These are phyloP conservation scores for Neodiprion lecontei DNA, from an alignment of 1,140 invertebrate species.

Conservation along the genomic window DNA sequence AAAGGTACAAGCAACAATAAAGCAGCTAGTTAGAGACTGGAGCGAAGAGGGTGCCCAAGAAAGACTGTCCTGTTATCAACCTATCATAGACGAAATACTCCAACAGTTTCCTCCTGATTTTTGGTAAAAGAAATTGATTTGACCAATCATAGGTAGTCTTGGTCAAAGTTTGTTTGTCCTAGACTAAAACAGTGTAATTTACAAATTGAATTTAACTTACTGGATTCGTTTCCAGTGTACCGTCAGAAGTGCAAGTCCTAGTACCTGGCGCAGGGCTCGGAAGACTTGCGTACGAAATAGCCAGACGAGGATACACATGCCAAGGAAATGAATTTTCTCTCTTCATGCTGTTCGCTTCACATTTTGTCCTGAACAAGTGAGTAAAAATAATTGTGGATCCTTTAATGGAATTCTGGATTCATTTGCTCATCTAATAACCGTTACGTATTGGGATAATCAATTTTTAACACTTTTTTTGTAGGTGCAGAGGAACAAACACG, in stretches of 20 bases:
- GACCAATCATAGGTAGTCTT: not conserved
- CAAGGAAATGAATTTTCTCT: slow-evolving; percentile 98
- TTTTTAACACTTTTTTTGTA: slow-evolving; percentile 38
- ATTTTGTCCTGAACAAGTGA: slow-evolving; percentile 93
- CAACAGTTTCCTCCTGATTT: slow-evolving; percentile 72
- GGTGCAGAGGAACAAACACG: slow-evolving; percentile 64
- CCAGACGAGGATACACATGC: slow-evolving; percentile 85
- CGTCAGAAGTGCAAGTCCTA: slow-evolving; percentile 73
- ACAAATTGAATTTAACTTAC: no score
- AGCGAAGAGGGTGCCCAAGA: slow-evolving; percentile 83
- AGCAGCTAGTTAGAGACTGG: slow-evolving; percentile 97
- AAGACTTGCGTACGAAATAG: slow-evolving; percentile 92
- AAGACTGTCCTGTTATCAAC: slow-evolving; percentile 86
- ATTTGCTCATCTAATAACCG: not conserved
- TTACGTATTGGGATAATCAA: slow-evolving; percentile 13
- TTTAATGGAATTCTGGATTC: slow-evolving; percentile 3
- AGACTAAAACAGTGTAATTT: slow-evolving; percentile 21
- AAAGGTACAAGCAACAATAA: slow-evolving; percentile 91
- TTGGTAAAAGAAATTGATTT: slow-evolving; percentile 49
- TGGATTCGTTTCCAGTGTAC: slow-evolving; percentile 47
- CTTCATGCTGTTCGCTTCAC: slow-evolving; percentile 96
- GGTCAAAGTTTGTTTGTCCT: not conserved
- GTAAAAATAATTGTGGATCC: slow-evolving; percentile 21
- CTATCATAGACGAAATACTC: slow-evolving; percentile 87
- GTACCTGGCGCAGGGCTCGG: slow-evolving; percentile 96